These are phyloP conservation scores for Rhagonycha lutea DNA, from an alignment of 2,888 invertebrate species.

Conservation along the genomic window DNA sequence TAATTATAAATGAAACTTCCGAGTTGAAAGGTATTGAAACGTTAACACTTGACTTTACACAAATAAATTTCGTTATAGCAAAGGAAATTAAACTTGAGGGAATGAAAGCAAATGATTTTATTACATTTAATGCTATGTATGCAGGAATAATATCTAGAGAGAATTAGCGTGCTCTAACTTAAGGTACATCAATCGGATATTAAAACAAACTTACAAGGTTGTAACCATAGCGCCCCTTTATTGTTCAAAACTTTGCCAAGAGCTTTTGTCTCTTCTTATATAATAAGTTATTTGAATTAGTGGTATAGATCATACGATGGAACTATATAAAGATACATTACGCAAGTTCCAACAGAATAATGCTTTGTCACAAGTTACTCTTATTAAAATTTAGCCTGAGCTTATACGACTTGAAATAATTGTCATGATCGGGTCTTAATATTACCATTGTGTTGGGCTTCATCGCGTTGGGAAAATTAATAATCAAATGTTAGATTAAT, in stretches of 20 bases:
- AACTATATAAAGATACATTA: conserved; percentile 17
- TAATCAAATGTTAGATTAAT: not conserved
- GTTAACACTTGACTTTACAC: not conserved
- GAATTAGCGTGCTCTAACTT: not conserved
- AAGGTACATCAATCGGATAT: conserved; percentile 2
- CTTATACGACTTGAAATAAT: not conserved
- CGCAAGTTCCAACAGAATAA: not conserved
- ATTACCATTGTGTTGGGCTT: not conserved
- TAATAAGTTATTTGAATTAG: conserved; percentile 16
- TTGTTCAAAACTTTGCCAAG: conserved; percentile 18
- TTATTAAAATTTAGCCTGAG: not conserved
- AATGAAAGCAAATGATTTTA: not conserved
- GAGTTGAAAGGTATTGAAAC: not conserved
- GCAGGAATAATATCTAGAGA: not conserved
- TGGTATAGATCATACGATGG: conserved; percentile 17
- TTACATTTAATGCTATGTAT: not conserved
- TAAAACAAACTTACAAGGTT: conserved; percentile 19
- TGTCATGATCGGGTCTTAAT: not conserved
- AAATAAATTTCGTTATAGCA: not conserved
- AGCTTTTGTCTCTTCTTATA: conserved; percentile 16
- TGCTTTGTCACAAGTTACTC: not conserved
- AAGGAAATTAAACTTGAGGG: not conserved
- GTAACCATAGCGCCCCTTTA: conserved; percentile 6
- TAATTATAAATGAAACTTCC: not conserved
- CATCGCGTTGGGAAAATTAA: not conserved